Evolutionary conservation across 2,888 invertebrate genomes (phyloP), one percentile per base, ranked within the genome.

Genomic region (Leptogaster cylindrica): DNA sequence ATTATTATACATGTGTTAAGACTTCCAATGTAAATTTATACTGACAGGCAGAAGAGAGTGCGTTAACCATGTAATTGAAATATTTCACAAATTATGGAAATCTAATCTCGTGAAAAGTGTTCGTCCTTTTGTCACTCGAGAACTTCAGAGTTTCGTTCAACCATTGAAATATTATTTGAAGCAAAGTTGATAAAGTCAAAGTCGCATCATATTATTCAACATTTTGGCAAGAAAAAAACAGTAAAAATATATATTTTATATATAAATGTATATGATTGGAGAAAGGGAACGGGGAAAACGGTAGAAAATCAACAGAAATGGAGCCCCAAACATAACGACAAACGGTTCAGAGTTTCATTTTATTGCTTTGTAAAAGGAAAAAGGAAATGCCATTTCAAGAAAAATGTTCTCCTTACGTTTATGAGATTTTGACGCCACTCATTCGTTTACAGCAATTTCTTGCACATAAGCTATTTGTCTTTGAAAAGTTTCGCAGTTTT

Each of bases 361-460:
- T 55, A 66, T 66, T 66, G 66, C 66, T 44, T 18, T 52, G 44
- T 52, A 41, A 41, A 31, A 66, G 66, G 41, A 55, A 46, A 31
- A 27, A 31, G 33, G 41, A 66, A 27, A 58, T 31, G 39, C 55
- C 46, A 28, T 46, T 55, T 23, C 14, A 55, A 28, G 55, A 66
- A 66, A 66, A 66, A 55, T 31, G 66, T 18, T 66, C 66, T 66
- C 46, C 52, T 41, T 66, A 66, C 27, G 55, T 66, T 66, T 66
- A 66, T 44, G 66, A 66, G 66, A 66, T 66, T 66, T 66, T 66
- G 66, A 55, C 66, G 66, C 66, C 66, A 44, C 66, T 66, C 66
- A 66, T 58, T 31, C 66, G 46, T 31, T 66, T 66, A 55, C 58
- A 66, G 23, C 52, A 44, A 66, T 66, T 66, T 55, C 66, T 66